phyloP scores from a whole-genome alignment of 2,113 vertebrate species.

The Trinectes maculatus region DNA sequence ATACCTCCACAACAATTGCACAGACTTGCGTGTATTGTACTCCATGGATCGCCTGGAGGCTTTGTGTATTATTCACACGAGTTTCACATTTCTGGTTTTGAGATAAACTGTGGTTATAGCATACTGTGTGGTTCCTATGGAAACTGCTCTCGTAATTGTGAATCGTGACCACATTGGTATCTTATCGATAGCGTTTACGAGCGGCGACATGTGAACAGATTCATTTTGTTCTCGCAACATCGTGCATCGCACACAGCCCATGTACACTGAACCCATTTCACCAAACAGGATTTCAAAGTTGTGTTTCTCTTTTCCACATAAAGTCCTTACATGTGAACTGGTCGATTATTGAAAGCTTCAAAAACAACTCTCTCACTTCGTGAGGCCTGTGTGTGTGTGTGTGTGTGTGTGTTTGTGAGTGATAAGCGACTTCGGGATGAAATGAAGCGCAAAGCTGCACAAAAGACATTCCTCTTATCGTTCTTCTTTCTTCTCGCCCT shows the following conservation, averaged over 20 bases:
- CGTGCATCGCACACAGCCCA: neutral
- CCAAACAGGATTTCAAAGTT: slow-evolving; percentile 7
- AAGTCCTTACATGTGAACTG: slow-evolving; percentile 14
- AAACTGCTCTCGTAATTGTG: no score
- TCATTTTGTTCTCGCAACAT: no score
- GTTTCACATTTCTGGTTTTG: no score
- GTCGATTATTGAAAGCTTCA: slow-evolving; percentile 28
- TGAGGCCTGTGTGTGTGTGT: slow-evolving; percentile 7
- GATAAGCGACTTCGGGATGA: slow-evolving; percentile 44
- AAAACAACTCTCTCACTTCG: neutral
- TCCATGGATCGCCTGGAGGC: no score
- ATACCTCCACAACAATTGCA: no score
- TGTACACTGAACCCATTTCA: neutral
- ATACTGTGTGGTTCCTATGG: no score
- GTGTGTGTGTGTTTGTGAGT: neutral
- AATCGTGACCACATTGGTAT: no score
- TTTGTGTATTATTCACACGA: no score
- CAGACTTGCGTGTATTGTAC: no score
- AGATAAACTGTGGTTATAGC: no score
- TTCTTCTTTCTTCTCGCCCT: slow-evolving; percentile 6
- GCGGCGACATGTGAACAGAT: no score
- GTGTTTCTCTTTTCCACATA: slow-evolving; percentile 10
- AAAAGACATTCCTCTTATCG: slow-evolving; percentile 28
- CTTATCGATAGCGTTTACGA: no score
- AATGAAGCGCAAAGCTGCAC: slow-evolving; percentile 44